These are phyloP conservation scores for Liparis tanakae DNA, from an alignment of 2,797 vertebrate genomes.

Conservation along the genomic window DNA sequence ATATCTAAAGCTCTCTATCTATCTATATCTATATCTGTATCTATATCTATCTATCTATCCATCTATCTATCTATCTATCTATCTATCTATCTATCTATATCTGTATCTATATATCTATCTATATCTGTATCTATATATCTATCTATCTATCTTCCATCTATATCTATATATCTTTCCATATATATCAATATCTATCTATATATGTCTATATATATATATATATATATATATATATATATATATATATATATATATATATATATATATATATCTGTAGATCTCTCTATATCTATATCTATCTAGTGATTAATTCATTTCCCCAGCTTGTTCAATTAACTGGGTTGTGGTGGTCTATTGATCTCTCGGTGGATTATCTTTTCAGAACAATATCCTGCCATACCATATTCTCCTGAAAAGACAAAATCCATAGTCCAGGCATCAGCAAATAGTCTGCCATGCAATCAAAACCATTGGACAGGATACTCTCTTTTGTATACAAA, in stretches of 20 bases:
- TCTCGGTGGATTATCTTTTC: slow-evolving; percentile 69
- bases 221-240: slow-evolving; percentile 1
- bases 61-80: too few relatives aligned
- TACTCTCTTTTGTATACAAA: background rate
- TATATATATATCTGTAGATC: slow-evolving; percentile 19
- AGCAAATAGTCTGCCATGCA: slow-evolving; percentile 11
- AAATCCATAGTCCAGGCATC: slow-evolving; percentile 46
- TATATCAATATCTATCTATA: slow-evolving; percentile 49
- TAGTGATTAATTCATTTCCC: slow-evolving; percentile 62
- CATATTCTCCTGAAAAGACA: slow-evolving; percentile 52
- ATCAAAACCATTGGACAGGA: background rate
- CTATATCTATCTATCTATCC: too few relatives aligned
- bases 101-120: slow-evolving; percentile 13
- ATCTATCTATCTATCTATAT: background rate
- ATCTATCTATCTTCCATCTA: background rate
- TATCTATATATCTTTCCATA: slow-evolving; percentile 54
- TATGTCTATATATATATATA: too few relatives aligned
- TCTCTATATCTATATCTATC: slow-evolving; percentile 34
- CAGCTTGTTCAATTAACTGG: slow-evolving; percentile 74
- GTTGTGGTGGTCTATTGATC: slow-evolving; percentile 68
- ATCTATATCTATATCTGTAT: too few relatives aligned
- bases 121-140: too few relatives aligned
- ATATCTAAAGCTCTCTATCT: too few relatives aligned
- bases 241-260: slow-evolving; percentile 3
- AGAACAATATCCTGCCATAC: slow-evolving; percentile 62